Base-by-base conservation (phyloP, 2,888 invertebrate genomes). In the Caenorhabditis sp. region DNA sequence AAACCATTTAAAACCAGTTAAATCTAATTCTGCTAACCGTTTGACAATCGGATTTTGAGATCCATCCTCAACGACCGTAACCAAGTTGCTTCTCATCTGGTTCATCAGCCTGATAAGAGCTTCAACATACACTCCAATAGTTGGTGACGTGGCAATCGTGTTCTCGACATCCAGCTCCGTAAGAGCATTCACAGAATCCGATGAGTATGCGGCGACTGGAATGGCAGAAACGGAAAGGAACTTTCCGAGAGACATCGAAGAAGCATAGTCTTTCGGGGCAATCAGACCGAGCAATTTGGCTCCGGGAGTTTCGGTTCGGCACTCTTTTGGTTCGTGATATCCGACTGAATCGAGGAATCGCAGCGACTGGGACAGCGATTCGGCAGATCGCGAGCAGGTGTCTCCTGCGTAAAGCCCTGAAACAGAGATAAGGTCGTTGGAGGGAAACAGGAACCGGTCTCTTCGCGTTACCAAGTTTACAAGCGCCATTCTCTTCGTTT, bases 381-480 rank as follows among this genome's bases (percentile, higher is more conserved):
- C 91, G 26, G 89, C 85, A 13, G 89, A 85, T 67, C 90, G 84
- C 22, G 89, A 88, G 72, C 91, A 91, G 9, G 89, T 87, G 78
- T 91, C 91, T 18, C 90, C 91, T 22, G 90, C 91, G 60, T 89
- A 89, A 18, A 91, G 85, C 35, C 91, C 90, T 87, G 72, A 13
- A 85, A 78, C 28, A 2, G 20, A 26, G 26, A 28, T 24, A 55
- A n/a, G 26, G 26, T n/a, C n/a, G 13, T 44, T 44, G 44, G 11
- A 26, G 15, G 11, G 20, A 18, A 37, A 35, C 47, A 47, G 47
- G 35, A 64, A 61, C 47, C 47, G 61, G 47, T 61, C 35, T 40
- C 35, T n/a, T n/a, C n/a, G n/a, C n/a, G 15, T 20, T 77, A 86
- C 88, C 89, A 51, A 89, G 80, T 82, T 89, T 88, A n/a, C 85